Evolutionary conservation across 2,797 vertebrate species (phyloP).

Genomic region (Xenopus petersii): DNA sequence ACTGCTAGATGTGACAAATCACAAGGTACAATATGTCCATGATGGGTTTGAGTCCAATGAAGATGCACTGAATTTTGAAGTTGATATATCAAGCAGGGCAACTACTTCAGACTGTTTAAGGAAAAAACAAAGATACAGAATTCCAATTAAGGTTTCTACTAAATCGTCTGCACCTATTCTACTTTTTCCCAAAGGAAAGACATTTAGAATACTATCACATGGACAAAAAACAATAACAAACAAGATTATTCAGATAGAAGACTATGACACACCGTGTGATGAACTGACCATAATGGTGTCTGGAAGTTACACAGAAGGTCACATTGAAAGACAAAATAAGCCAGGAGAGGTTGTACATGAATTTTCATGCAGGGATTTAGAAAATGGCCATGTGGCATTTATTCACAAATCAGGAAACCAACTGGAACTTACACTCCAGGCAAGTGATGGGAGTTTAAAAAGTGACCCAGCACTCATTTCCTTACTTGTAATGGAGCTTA

Average conservation of each 20-base stretch:
- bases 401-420: constrained; percentile 75
- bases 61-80: constrained; percentile 83
- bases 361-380: constrained; percentile 87
- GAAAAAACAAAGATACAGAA: constrained; percentile 69
- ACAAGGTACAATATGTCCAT: constrained; percentile 86
- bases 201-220: constrained; percentile 76
- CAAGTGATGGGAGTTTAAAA: constrained; percentile 74
- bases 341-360: constrained; percentile 74
- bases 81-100: constrained; percentile 66
- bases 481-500: constrained; percentile 72
- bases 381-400: constrained; percentile 79
- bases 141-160: constrained; percentile 79
- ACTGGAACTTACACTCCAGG: constrained; percentile 71
- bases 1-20: constrained; percentile 81
- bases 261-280: constrained; percentile 81
- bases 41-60: constrained; percentile 78
- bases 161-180: constrained; percentile 72
- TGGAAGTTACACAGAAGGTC: constrained; percentile 66
- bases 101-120: constrained; percentile 83
- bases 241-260: constrained; percentile 74
- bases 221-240: constrained; percentile 78
- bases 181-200: constrained; percentile 70
- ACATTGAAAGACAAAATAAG: constrained; percentile 73
- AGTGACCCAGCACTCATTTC: constrained; percentile 71
- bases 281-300: constrained; percentile 75